Evolutionary conservation across 2,888 invertebrate genomes (phyloP).

Genomic region (Agrotis exclamationis): DNA sequence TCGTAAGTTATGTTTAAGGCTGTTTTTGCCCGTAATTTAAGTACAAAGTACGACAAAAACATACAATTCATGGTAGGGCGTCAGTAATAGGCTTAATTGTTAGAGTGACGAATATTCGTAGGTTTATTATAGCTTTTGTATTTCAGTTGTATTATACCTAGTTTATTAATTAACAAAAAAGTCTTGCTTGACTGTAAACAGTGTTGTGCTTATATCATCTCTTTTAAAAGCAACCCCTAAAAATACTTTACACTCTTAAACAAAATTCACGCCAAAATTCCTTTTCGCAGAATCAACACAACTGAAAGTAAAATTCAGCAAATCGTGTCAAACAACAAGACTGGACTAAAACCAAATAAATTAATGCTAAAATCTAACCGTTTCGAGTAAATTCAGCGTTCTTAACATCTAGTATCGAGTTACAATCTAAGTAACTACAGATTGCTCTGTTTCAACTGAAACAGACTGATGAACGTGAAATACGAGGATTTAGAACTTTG

Average conservation of each 20-base stretch:
- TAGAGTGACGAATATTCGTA: too few species aligned
- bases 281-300: background rate
- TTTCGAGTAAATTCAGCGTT: slow-evolving; percentile 37
- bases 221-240: too few species aligned
- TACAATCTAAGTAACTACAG: slow-evolving; percentile 59
- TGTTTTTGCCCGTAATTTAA: too few species aligned
- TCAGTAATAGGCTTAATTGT: too few species aligned
- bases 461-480: slow-evolving; percentile 64
- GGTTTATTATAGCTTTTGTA: too few species aligned
- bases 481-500: background rate
- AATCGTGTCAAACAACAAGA: background rate
- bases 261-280: background rate
- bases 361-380: slow-evolving; percentile 24
- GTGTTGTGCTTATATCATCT: too few species aligned
- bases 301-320: background rate
- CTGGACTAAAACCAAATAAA: slow-evolving; percentile 20
- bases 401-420: slow-evolving; percentile 53
- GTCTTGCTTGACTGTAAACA: too few species aligned
- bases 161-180: too few species aligned
- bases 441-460: slow-evolving; percentile 61
- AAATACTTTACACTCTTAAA: background rate
- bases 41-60: too few species aligned
- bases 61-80: too few species aligned
- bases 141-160: too few species aligned
- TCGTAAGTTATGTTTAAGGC: too few species aligned